Evolutionary conservation across 2,797 vertebrate species (phyloP).

Genomic region (Manis pentadactyla): DNA sequence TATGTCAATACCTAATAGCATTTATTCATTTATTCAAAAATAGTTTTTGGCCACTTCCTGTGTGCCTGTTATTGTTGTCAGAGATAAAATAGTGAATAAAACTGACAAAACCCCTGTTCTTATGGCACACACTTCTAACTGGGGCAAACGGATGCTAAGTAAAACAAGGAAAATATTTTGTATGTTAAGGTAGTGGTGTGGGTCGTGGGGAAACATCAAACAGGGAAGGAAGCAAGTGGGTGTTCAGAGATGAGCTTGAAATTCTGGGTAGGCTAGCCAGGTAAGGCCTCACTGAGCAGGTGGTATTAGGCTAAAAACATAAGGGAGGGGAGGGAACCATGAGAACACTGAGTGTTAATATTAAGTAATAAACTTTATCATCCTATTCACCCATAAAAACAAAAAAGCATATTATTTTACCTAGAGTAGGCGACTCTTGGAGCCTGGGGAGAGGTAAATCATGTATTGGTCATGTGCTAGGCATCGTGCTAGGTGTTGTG

Average conservation of each 20-base stretch:
- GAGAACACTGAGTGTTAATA: neutral
- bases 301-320: neutral
- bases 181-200: neutral
- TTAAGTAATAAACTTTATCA: neutral
- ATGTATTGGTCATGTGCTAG: neutral
- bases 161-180: neutral
- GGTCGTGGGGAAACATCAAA: neutral
- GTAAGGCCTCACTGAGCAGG: neutral
- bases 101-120: neutral
- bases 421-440: neutral
- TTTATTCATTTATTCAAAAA: neutral
- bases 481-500: neutral
- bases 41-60: neutral
- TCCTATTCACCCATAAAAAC: neutral
- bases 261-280: neutral
- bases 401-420: neutral
- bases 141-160: neutral
- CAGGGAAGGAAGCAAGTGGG: neutral
- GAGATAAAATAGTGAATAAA: neutral
- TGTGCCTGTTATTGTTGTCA: neutral
- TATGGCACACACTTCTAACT: neutral
- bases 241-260: conserved; percentile 33
- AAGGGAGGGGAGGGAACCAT: neutral
- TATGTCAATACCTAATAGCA: neutral
- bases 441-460: neutral